Evolutionary conservation across 2,888 invertebrate species (phyloP).

Genomic region (Laothoe populi): DNA sequence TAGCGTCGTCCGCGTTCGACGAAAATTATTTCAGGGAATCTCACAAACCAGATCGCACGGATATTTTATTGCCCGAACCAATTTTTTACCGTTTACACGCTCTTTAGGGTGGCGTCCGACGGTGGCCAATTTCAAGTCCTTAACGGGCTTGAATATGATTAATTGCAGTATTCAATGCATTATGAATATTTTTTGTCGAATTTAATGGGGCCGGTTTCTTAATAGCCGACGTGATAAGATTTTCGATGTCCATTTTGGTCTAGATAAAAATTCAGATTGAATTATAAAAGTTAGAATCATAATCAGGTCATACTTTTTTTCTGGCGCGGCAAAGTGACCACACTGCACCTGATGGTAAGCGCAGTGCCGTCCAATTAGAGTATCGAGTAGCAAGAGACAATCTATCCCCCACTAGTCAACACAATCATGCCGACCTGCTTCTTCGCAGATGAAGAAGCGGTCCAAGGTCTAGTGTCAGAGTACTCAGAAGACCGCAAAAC

Average conservation of each 20-base stretch:
- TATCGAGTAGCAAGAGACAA: no score
- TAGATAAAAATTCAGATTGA: not conserved
- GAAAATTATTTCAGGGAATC: slow-evolving; percentile 58
- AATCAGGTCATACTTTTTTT: no score
- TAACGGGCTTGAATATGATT: slow-evolving; percentile 30
- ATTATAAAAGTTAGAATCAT: no score
- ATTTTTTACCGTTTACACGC: slow-evolving; percentile 50
- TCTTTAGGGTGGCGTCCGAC: slow-evolving; percentile 44
- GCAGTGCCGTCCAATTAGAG: no score
- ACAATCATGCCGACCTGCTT: no score
- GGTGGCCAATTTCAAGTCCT: slow-evolving; percentile 41
- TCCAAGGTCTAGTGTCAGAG: no score
- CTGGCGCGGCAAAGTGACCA: no score
- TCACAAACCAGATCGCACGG: slow-evolving; percentile 60
- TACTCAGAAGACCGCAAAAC: no score
- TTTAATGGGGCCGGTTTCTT: slow-evolving; percentile 22
- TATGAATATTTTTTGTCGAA: slow-evolving; percentile 28
- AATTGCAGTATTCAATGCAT: slow-evolving; percentile 27
- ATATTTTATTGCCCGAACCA: slow-evolving; percentile 56
- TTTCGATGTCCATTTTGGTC: not conserved
- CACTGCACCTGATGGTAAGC: no score
- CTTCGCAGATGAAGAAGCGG: no score
- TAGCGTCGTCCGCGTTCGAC: slow-evolving; percentile 1
- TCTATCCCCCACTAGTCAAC: no score
- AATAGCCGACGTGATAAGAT: slow-evolving; percentile 3